These are phyloP conservation scores for Agrypnus murinus DNA, from an alignment of 2,888 invertebrate species.

Conservation along the genomic window DNA sequence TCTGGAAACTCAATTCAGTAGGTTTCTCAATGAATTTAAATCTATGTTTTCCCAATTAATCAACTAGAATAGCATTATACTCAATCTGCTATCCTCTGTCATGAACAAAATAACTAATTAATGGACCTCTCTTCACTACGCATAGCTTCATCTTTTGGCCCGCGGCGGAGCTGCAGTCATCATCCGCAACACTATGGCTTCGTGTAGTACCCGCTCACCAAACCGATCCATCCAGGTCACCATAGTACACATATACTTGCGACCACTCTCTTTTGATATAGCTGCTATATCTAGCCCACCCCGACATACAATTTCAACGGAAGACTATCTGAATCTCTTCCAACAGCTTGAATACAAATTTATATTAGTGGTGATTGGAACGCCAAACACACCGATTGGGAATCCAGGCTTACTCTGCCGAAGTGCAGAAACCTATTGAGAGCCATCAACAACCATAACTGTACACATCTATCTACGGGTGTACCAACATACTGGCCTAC, in stretches of 20 bases:
- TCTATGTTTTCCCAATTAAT: too few relatives aligned
- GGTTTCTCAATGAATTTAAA: background rate
- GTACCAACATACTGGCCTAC: background rate
- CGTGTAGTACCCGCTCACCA: background rate
- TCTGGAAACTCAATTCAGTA: background rate
- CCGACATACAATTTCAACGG: background rate
- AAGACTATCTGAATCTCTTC: background rate
- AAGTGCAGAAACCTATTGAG: slow-evolving; percentile 7
- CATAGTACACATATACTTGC: background rate
- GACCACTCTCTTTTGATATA: slow-evolving; percentile 4
- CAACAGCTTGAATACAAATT: background rate
- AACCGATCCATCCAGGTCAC: background rate
- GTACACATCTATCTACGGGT: background rate
- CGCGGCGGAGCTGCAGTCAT: background rate
- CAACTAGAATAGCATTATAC: slow-evolving; percentile 13
- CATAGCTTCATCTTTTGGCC: too few relatives aligned
- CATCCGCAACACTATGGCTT: background rate
- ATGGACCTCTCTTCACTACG: too few relatives aligned
- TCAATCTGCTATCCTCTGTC: slow-evolving; percentile 8
- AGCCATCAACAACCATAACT: background rate
- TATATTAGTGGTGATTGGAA: slow-evolving; percentile 7
- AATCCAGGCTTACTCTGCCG: background rate
- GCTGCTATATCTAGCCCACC: background rate
- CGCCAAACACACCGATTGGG: slow-evolving; percentile 5
- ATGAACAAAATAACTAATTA: too few relatives aligned